Evolutionary conservation across 2,797 vertebrate genomes (phyloP), one percentile per base, ranked within the genome.

Genomic region (Telmatherina bonti): DNA sequence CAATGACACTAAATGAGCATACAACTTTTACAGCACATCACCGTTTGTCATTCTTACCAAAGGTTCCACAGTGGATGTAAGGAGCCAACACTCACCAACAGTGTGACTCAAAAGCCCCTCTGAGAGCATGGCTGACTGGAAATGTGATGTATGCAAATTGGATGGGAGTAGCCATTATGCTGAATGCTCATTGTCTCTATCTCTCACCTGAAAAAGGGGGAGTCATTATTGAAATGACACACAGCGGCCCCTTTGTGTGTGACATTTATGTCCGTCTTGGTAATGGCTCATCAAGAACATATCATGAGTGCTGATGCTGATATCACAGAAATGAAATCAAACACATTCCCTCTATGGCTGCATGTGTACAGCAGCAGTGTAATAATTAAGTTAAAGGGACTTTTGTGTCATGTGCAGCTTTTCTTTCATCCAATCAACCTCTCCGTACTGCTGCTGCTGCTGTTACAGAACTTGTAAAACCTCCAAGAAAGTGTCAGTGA

Each of bases 151-250:
- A 72, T 83, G 64, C 74, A 71, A 78, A 85, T 72, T 52, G 43
- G 31, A 16, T 27, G 10, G 43, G 59, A 85, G 64, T 15, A 74
- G 56, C 70, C 53, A 54, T 69, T 68, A 41, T 30, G 20, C 15
- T 51, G 47, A 66, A 38, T 12, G 70, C 55, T 67, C 63, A 7
- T 36, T 59, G 56, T 22, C 33, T 43, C 47, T 24, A 29, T 55
- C 72, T 74, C 77, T 74, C 52, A 80, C 74, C 73, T 80, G 73
- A 47, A 81, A 68, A 62, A 66, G 24, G 67, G 67, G 57, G 52
- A 35, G 72, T 61, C 62, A 26, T 85, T 62, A 64, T 27, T 12
- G 29, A 62, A 60, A 67, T 69, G 65, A 73, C 45, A 70, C 13
- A 1, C 31, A 7, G 26, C 5, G 6, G 31, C 45, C 22, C n/a